Evolutionary conservation across 23 tunicate species (phyloP), one percentile per base, ranked within the genome.

Genomic region (Styela clava): DNA sequence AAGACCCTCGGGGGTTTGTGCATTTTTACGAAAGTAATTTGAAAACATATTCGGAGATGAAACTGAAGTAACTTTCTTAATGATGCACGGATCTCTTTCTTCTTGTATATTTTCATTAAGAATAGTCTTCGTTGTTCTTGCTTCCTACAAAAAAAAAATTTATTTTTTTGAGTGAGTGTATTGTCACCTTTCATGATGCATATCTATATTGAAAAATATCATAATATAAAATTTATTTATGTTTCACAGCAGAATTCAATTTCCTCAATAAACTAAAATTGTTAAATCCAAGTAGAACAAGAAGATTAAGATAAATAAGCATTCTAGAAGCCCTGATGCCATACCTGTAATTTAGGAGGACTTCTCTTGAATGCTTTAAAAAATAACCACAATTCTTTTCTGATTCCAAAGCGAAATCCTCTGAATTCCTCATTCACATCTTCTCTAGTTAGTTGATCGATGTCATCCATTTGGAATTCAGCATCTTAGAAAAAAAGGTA

Each of bases 361-460:
- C 31, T 65, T 65, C 16, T 65, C 16, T 65, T 26, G 16, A 5
- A 16, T 25, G 30, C 71, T 65, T 65, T 28, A 25, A 65, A 25
- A 28, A 65, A 65, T 7, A 65, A 28, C 71, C 71, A 65, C 71
- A 65, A 16, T 28, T 26, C 7, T 16, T 65, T 65, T 16, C 71
- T 7, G 31, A 65, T 25, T 26, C 71, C 71, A 65, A 65, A 65
- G 9, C 71, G 30, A 16, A 65, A 65, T 26, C 16, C 71, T 16
- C 71, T 65, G 16, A 65, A 65, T 65, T 65, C 71, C 16, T 65
- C 31, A 65, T 65, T 28, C 7, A 65, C 31, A 65, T 65, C 71
- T 26, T 65, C 71, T 65, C 71, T 65, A 5, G 71, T 65, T 26
- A 65, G 16, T 26, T 25, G 71, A 16, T 26, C 71, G 16, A 65